Percentiles rank a stretch among this genome's conserved stretches.
Evolutionary conservation across 2,888 invertebrate genomes (phyloP).

Genomic region (Hybos culiciformis): DNA sequence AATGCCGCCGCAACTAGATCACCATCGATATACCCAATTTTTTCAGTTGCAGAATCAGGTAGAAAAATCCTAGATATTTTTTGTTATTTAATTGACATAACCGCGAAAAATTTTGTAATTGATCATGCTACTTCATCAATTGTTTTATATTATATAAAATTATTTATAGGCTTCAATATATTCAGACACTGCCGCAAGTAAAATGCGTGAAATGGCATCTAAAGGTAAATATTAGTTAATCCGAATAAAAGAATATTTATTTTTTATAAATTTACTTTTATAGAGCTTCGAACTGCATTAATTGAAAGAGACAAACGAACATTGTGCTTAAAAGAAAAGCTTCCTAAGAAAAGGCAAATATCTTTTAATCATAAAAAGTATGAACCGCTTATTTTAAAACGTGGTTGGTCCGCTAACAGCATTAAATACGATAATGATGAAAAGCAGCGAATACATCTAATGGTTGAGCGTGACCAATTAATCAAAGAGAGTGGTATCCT

Average conservation of each 20-base stretch:
- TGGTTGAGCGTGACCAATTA: constrained; percentile 55
- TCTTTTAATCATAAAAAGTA: constrained; percentile 16
- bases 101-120: no score
- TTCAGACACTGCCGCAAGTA: constrained; percentile 61
- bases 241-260: no score
- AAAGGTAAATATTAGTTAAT: no score
- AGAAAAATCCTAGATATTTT: no score
- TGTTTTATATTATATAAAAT: no score
- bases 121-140: no score
- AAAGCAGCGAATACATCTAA: constrained; percentile 47
- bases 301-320: constrained; percentile 14
- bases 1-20: constrained; percentile 47
- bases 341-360: constrained; percentile 12
- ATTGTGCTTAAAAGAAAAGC: constrained; percentile 14
- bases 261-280: no score
- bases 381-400: constrained; percentile 34
- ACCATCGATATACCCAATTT: constrained; percentile 47
- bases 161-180: constrained; percentile 46
- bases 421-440: constrained; percentile 46
- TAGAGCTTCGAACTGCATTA: constrained; percentile 50
- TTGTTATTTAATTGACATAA: no score
- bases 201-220: constrained; percentile 62
- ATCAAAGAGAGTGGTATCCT: constrained; percentile 55
- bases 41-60: constrained; percentile 57
- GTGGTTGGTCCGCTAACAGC: no score